These are phyloP conservation scores for Scaptomyza hsui DNA, from an alignment of 1,140 invertebrate genomes.

Conservation along the genomic window DNA sequence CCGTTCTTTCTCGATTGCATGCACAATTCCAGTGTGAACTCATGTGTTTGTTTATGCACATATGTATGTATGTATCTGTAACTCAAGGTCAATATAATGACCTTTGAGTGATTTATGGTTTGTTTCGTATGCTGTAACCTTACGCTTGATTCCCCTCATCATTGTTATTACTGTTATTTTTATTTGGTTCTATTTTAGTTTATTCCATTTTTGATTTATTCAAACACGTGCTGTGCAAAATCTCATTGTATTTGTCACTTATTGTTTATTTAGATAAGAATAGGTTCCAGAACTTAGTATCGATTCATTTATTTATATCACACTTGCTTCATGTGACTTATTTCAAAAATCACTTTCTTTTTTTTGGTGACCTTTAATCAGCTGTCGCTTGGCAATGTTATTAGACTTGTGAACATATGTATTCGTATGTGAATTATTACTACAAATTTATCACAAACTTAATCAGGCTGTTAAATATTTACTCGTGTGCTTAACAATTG, in stretches of 20 bases:
- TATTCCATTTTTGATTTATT: not conserved
- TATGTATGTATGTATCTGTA: slow-evolving; percentile 12
- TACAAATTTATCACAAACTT: slow-evolving; percentile 53
- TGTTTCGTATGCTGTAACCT: slow-evolving; percentile 11
- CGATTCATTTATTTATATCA: slow-evolving; percentile 12
- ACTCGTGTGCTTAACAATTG: slow-evolving; percentile 43
- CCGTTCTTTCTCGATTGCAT: slow-evolving; percentile 1
- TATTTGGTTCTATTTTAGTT: slow-evolving; percentile 19
- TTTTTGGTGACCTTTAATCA: slow-evolving; percentile 5
- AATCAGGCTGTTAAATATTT: slow-evolving; percentile 50
- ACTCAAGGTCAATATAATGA: slow-evolving; percentile 64
- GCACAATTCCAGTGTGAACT: slow-evolving; percentile 45
- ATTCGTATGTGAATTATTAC: slow-evolving; percentile 41
- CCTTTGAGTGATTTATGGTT: slow-evolving; percentile 51
- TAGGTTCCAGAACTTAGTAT: slow-evolving; percentile 17
- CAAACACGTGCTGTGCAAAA: slow-evolving; percentile 28
- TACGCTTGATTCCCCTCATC: not conserved
- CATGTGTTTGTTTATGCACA: not conserved
- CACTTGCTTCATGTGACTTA: not conserved
- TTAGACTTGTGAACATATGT: slow-evolving; percentile 23
- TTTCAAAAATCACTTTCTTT: slow-evolving; percentile 20
- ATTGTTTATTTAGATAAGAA: slow-evolving; percentile 22
- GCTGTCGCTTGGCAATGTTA: slow-evolving; percentile 26
- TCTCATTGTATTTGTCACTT: not conserved
- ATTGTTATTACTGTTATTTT: too few relatives aligned